Base-by-base conservation (phyloP, 2,797 vertebrate genomes). In the Acanthis flammea region DNA sequence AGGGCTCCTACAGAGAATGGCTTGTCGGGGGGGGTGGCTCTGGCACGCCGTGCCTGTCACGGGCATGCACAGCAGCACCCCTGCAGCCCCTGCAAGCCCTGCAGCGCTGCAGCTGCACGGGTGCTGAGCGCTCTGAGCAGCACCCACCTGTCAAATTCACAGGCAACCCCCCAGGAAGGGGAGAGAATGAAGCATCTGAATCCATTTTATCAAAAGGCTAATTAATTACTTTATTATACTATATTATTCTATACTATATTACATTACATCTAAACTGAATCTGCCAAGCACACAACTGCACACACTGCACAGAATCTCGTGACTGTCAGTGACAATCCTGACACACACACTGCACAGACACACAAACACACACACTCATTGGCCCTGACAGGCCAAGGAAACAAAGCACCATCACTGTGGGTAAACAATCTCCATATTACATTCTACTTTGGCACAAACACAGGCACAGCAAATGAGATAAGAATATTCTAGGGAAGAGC, bases 1-100 rank as follows among this genome's bases (percentile, higher is more conserved):
- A 22, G 71, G 53, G 70, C 6, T 6, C 58, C 66, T 4, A 63
- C 92, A 79, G 37, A 90, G 60, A 5, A 30, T 0, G 55, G 9
- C 55, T 41, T 76, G 90, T 82, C 27, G 3, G 37, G 30, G 51
- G 51, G 15, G 12, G 39, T 14, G 80, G 54, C 86, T 28, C 8
- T 85, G 90, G 37, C 60, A 1, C 2, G 0, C 48, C 2, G 74
- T 91, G 93, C 88, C 88, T 85, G 94, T 33, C 92, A 74, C 77
- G 1, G 83, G 57, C 61, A 4, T 0, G 23, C 51, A 57, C 77
- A 7, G 70, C 23, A 5, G 31, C 76, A 7, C 0, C 5, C 33
- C 50, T 19, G 55, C 89, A 96, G 42, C 35, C 8, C n/a, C 30
- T 12, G 55, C 89, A 96, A 37, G 25, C 8, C n/a, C 30, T 12